Percentiles rank a stretch among this genome's conserved stretches.
Evolutionary conservation across 92 coral and sea anemone genomes (phyloP).

Genomic region (Paramuricea clavata): DNA sequence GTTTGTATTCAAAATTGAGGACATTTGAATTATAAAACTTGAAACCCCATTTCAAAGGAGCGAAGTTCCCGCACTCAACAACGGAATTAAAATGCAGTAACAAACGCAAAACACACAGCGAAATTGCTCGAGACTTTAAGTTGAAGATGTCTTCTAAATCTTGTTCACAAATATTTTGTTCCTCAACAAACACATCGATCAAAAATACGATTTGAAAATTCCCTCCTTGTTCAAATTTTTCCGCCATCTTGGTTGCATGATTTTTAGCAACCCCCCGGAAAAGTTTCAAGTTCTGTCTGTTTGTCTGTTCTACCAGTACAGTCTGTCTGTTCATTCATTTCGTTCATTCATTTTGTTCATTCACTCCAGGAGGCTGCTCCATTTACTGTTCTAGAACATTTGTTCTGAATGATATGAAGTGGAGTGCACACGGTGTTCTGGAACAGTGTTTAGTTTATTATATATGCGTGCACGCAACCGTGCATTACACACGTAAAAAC

Average conservation of each 20-base stretch:
- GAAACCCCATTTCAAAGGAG: conserved; percentile 80
- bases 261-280: not conserved
- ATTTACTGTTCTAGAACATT: too few relatives aligned
- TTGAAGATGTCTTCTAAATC: not conserved
- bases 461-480: too few relatives aligned
- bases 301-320: too few relatives aligned
- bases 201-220: conserved; percentile 50
- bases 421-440: too few relatives aligned
- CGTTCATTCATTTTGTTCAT: too few relatives aligned
- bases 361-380: too few relatives aligned
- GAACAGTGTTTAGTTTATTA: too few relatives aligned
- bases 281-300: too few relatives aligned
- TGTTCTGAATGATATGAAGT: too few relatives aligned
- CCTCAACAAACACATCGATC: conserved; percentile 9
- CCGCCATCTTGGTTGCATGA: conserved; percentile 28
- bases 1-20: conserved; percentile 77
- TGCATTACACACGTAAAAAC: too few relatives aligned
- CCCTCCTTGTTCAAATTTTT: conserved; percentile 5
- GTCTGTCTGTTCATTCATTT: too few relatives aligned
- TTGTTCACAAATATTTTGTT: not conserved
- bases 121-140: conserved; percentile 56
- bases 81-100: conserved; percentile 71
- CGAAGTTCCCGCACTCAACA: not conserved
- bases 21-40: conserved; percentile 85
- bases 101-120: conserved; percentile 80